Conservation (phyloP, 2,888 invertebrate genomes). For the Priocnemis perturbator region DNA sequence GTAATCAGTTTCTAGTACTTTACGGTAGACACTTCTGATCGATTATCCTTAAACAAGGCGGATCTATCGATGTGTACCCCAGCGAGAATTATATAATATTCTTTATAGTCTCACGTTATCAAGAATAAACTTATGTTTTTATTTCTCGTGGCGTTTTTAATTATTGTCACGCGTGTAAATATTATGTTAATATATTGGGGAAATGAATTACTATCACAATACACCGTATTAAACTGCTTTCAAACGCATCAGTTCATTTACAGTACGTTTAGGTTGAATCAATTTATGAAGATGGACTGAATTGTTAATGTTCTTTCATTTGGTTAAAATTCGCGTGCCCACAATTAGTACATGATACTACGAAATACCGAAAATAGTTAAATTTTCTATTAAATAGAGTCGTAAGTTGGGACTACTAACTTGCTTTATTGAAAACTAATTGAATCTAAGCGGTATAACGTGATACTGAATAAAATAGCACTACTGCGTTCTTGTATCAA, state of each 20-base stretch:
- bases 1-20: no score
- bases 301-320: conserved; percentile 58
- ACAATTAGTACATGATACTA: conserved; percentile 31
- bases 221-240: conserved; percentile 24
- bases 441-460: conserved; percentile 54
- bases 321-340: conserved; percentile 46
- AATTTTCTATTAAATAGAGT: conserved; percentile 57
- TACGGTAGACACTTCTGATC: not conserved
- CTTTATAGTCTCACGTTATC: conserved; percentile 71
- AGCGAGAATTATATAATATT: conserved; percentile 65
- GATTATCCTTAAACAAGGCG: conserved; percentile 51
- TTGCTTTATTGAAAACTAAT: conserved; percentile 46
- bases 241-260: conserved; percentile 23
- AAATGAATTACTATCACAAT: conserved; percentile 30
- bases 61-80: conserved; percentile 55
- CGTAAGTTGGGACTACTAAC: conserved; percentile 48
- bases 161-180: conserved; percentile 64
- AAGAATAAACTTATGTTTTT: conserved; percentile 69
- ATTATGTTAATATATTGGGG: conserved; percentile 60
- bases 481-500: conserved; percentile 59
- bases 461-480: conserved; percentile 54
- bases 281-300: conserved; percentile 53
- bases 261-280: conserved; percentile 24
- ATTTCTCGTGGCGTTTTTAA: conserved; percentile 67
- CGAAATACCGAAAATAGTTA: conserved; percentile 8